These are phyloP conservation scores for Chrysotoxum bicinctum DNA, from an alignment of 2,888 invertebrate genomes.

Conservation along the genomic window DNA sequence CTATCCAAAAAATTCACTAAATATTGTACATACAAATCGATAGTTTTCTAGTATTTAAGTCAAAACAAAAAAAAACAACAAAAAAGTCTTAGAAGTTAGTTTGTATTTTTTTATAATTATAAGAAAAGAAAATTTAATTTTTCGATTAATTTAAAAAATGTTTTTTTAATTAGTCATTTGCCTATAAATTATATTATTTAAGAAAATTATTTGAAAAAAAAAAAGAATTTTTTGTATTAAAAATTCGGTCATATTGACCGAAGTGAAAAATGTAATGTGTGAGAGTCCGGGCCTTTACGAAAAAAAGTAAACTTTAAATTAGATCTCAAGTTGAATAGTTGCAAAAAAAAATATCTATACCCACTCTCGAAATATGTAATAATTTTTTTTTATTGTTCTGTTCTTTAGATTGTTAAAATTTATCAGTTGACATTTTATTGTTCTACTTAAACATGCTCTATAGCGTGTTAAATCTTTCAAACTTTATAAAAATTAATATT, in stretches of 20 bases:
- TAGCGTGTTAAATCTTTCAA: neutral
- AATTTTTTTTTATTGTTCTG: slow-evolving; percentile 12
- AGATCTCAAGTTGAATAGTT: slow-evolving; percentile 68
- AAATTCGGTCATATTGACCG: slow-evolving; percentile 79
- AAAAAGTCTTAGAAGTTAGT: slow-evolving; percentile 55
- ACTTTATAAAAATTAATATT: slow-evolving; percentile 26
- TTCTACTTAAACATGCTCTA: slow-evolving; percentile 13
- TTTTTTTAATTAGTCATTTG: slow-evolving; percentile 63
- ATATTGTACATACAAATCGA: slow-evolving; percentile 62
- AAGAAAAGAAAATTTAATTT: slow-evolving; percentile 27
- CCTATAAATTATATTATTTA: slow-evolving; percentile 62
- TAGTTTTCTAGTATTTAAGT: slow-evolving; percentile 63
- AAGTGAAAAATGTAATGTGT: slow-evolving; percentile 39
- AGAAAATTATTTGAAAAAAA: slow-evolving; percentile 58
- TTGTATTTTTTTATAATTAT: slow-evolving; percentile 41
- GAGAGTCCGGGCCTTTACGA: slow-evolving; percentile 44
- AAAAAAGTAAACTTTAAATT: slow-evolving; percentile 55
- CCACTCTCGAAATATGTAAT: slow-evolving; percentile 47
- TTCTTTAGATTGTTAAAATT: slow-evolving; percentile 30
- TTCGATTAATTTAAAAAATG: slow-evolving; percentile 36
- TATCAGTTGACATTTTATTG: slow-evolving; percentile 52
- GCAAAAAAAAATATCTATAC: neutral
- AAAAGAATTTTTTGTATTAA: slow-evolving; percentile 65
- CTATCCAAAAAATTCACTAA: slow-evolving; percentile 50
- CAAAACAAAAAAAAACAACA: neutral